Evolutionary conservation across 2,888 invertebrate species (phyloP), one percentile per base, ranked within the genome.

Genomic region (Drosophila merina): DNA sequence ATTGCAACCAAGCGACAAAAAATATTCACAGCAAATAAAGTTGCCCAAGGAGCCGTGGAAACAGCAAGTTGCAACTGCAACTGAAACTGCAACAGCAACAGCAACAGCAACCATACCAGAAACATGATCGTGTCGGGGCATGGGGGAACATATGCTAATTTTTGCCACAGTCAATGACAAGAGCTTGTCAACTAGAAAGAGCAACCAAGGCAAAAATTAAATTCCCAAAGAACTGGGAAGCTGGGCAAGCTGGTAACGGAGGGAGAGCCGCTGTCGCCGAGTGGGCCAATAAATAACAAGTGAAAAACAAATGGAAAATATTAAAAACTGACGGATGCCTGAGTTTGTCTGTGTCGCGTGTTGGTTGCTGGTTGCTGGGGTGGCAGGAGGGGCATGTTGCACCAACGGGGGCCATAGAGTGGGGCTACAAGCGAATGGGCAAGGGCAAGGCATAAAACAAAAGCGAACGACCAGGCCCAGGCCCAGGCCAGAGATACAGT

Each of bases 321-420:
- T 89, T 90, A 88, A 86, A 88, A 87, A 75, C 81, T 89, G 89
- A 90, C 88, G 86, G 88, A 89, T 89, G 89, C 75, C 72, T 86
- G 79, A 78, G 75, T 83, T 77, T 70, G 55, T 71, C 67, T 50
- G 57, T 50, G 54, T 67, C 50, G 33, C 49, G 2, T 20, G 8
- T 30, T 10, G 9, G 33, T 33, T 6, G 50, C 26, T 8, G n/a
- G n/a, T n/a, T n/a, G n/a, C n/a, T n/a, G n/a, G n/a, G 28, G 28
- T n/a, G 10, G 26, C 31, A 30, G 40, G 28, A 38, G 4, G 26
- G 38, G 36, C 12, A 26, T 12, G 56, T 31, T 55, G 51, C 48
- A 49, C 20, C 31, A 26, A 26, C n/a, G 14, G n/a, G 6, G 51
- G 38, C 51, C 14, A 14, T 12, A 45, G 48, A n/a, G 33, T 42